phyloP scores from a whole-genome alignment of 2,113 vertebrate genomes.

The Labeo rohita region DNA sequence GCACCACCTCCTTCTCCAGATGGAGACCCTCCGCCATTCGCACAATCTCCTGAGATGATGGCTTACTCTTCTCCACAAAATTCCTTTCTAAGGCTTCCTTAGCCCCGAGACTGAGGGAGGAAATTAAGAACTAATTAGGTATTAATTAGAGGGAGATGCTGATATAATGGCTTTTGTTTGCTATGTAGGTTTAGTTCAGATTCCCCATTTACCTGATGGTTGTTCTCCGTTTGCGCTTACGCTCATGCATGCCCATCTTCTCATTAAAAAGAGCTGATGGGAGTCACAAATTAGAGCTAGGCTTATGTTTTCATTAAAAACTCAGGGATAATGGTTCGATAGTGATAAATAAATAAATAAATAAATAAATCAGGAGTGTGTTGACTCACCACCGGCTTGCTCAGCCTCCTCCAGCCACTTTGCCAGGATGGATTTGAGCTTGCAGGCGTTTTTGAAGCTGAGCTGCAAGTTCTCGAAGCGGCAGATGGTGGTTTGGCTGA shows the following conservation, averaged over 20 bases:
- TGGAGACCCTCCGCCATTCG: conserved; percentile 93
- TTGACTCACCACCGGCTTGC: conserved; percentile 89
- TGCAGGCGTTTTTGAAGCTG: conserved; percentile 98
- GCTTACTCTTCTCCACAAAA: conserved; percentile 94
- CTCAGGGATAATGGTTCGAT: background rate
- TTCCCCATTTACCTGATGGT: conserved; percentile 87
- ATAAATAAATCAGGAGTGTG: background rate
- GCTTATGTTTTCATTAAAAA: background rate
- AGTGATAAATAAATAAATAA: background rate
- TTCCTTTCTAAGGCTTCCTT: conserved; percentile 94
- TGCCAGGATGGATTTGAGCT: conserved; percentile 93
- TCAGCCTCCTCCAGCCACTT: conserved; percentile 98
- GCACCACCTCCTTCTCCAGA: conserved; percentile 96
- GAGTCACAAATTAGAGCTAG: conserved; percentile 32
- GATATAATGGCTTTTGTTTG: conserved; percentile 1
- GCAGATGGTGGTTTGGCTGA: conserved; percentile 98
- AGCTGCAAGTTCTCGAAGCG: conserved; percentile 97
- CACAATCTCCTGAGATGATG: conserved; percentile 95
- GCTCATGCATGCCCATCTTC: conserved; percentile 92
- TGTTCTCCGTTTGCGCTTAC: conserved; percentile 94
- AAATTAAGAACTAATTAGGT: conserved; percentile 28
- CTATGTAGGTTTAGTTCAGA: background rate
- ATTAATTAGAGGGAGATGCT: background rate
- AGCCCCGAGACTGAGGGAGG: conserved; percentile 83
- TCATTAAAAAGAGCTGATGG: conserved; percentile 91